Evolutionary conservation across 2,888 invertebrate genomes (phyloP).

Genomic region (Sinelater perroti): DNA sequence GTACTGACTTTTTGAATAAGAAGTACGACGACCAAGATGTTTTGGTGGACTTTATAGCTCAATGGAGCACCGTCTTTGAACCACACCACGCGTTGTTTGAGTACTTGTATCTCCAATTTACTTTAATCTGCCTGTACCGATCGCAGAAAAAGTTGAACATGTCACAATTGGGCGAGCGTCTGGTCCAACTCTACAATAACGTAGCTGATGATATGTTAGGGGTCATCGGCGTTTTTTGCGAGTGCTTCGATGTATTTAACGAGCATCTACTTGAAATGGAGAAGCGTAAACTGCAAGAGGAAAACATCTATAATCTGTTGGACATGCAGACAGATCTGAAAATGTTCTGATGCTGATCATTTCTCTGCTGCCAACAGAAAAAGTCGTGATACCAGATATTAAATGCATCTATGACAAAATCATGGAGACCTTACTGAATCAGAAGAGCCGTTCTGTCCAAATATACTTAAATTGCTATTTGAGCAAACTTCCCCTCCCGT

Average conservation of each 20-base stretch:
- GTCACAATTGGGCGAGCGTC: no score
- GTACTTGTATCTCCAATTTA: constrained; percentile 18
- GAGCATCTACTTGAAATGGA: not conserved
- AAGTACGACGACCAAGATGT: not conserved
- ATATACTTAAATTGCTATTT: no score
- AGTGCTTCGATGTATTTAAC: not conserved
- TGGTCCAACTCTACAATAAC: no score
- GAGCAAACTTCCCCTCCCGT: no score
- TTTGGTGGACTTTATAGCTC: not conserved
- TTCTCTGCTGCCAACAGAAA: not conserved
- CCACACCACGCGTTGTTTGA: not conserved
- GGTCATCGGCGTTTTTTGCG: not conserved
- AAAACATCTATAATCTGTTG: not conserved
- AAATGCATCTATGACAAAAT: not conserved
- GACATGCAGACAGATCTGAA: not conserved
- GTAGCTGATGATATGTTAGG: no score
- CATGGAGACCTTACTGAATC: not conserved
- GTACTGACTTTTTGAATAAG: constrained; percentile 7
- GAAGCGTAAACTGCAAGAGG: no score
- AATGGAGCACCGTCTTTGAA: constrained; percentile 1
- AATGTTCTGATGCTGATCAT: not conserved
- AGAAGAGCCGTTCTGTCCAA: not conserved
- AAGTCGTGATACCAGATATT: not conserved
- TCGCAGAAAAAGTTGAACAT: no score
- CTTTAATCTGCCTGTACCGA: not conserved